A percentile compares a stretch with the other conserved stretches of the same genome.
Conservation (phyloP, 2,888 invertebrate species). For the Tiliacea citrago region DNA sequence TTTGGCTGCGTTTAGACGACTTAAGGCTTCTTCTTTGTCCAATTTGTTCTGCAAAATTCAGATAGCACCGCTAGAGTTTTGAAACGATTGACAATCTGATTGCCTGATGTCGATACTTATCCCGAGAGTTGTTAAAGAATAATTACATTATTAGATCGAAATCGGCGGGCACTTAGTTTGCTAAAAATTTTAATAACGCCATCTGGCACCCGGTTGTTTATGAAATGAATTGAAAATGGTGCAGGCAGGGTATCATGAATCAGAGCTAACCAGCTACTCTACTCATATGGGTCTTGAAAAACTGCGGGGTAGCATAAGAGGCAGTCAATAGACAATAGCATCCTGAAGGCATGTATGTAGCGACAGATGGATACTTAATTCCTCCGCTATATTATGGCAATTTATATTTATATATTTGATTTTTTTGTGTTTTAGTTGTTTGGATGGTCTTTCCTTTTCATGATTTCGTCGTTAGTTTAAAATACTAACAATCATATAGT, state of each 20-base stretch:
- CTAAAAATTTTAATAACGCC: background rate
- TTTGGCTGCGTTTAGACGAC: conserved; percentile 95
- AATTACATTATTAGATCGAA: background rate
- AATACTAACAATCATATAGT: background rate
- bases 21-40: conserved; percentile 94
- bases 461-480: background rate
- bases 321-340: too few relatives aligned
- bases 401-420: too few relatives aligned
- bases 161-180: background rate
- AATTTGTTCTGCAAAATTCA: conserved; percentile 93
- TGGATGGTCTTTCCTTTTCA: background rate
- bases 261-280: too few relatives aligned
- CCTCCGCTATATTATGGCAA: background rate
- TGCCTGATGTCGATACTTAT: background rate
- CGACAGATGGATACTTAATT: background rate
- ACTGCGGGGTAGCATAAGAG: too few relatives aligned
- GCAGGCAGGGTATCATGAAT: background rate
- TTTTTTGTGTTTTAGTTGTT: too few relatives aligned
- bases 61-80: background rate
- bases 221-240: background rate
- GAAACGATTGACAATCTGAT: background rate
- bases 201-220: background rate
- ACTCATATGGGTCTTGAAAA: background rate
- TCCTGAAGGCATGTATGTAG: too few relatives aligned
- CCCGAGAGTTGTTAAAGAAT: background rate